These are phyloP conservation scores for Aphelenchoides fujianensis DNA, from an alignment of 1,140 invertebrate genomes.

Conservation along the genomic window DNA sequence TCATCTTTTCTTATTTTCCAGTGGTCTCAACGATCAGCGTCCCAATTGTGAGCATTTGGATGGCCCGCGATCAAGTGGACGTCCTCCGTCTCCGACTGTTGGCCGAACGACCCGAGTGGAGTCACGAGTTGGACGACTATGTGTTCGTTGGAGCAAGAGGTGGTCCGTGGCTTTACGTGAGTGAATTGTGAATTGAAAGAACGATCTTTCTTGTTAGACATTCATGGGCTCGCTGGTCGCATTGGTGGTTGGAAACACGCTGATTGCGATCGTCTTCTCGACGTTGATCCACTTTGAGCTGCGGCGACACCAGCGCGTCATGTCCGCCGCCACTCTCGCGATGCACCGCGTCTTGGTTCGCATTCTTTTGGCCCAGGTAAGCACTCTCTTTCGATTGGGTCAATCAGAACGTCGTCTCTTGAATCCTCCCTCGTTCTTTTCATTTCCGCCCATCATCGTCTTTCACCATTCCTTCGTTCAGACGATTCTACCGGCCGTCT, in stretches of 20 bases:
- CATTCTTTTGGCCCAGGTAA: slow-evolving; percentile 14
- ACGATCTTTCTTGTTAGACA: not conserved
- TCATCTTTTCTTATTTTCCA: too few relatives aligned
- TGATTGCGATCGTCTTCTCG: not conserved
- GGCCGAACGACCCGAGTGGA: not conserved
- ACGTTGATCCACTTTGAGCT: not conserved
- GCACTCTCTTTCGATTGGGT: too few relatives aligned
- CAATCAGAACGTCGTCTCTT: too few relatives aligned
- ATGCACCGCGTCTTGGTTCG: not conserved
- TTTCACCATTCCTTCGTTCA: too few relatives aligned
- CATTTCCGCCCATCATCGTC: too few relatives aligned
- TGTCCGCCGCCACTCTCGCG: not conserved
- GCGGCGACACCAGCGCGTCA: not conserved
- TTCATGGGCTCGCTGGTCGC: not conserved
- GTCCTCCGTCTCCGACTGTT: not conserved
- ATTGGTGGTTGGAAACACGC: not conserved
- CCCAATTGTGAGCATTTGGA: not conserved
- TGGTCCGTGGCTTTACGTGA: not conserved
- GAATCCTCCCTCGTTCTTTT: too few relatives aligned
- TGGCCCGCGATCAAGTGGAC: not conserved
- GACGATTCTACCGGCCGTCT: not conserved
- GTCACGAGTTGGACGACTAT: not conserved
- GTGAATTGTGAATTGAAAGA: not conserved
- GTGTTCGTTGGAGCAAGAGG: not conserved
- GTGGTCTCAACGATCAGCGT: not conserved